Evolutionary conservation across 1,140 invertebrate genomes (phyloP), one percentile per base, ranked within the genome.

Genomic region (Anoplophora glabripennis): DNA sequence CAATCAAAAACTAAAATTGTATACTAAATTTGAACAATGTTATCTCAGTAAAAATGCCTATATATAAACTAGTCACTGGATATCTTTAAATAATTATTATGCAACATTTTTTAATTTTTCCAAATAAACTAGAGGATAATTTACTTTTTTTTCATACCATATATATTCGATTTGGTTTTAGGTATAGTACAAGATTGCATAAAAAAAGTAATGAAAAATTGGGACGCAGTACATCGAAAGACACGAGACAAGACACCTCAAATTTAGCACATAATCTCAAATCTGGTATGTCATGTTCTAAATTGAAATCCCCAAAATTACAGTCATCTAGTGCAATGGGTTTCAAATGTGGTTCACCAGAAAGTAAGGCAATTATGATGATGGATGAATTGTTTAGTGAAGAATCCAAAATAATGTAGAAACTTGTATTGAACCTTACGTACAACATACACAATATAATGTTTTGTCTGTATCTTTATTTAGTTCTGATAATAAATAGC

Each of bases 331-430:
- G 28, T 7, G 12, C 38, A 17, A 17, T 11, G 11, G 21, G 17
- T 11, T n/a, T 7, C 45, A 7, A 57, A 37, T 28, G n/a, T 9
- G 1, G 10, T 11, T 40, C 33, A 44, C 2, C 33, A 33, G 7
- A 18, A 37, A 17, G 21, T 35, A 8, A 44, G 47, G 51, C 57
- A 11, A 59, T 59, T 46, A 34, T 59, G 42, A 53, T 53, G 45
- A 59, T 59, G 57, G 57, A 59, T 42, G 40, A 40, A 18, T 53
- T 53, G 28, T 53, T 55, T 18, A 42, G 45, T 55, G 44, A 21
- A 45, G n/a, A 36, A n/a, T 1, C 18, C 17, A 37, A 35, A 14
- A 11, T 51, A 37, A 10, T 33, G 34, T 21, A 36, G 28, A 28
- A 28, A 28, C 5, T 28, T 28, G 2, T 28, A 28, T 28, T 3